phyloP scores from a whole-genome alignment of 2,113 vertebrate genomes.

The Rhea americana region DNA sequence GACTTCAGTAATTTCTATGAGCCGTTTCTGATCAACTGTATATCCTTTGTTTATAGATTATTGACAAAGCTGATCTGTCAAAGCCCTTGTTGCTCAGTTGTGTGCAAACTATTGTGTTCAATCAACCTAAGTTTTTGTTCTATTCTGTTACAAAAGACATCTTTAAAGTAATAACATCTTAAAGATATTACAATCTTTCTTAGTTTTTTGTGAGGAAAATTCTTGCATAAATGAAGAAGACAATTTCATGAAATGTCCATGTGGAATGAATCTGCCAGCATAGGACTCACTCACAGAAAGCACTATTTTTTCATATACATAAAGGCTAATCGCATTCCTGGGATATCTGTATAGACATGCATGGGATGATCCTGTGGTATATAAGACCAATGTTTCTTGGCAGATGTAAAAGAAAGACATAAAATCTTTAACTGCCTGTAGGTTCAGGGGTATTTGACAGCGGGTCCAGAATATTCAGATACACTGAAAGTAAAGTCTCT shows the following conservation, averaged over 20 bases:
- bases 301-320: not conserved
- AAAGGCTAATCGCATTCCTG: not conserved
- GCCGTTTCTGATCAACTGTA: not conserved
- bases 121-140: not conserved
- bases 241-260: not conserved
- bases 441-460: not conserved
- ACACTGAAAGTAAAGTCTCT: not conserved
- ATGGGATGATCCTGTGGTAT: not conserved
- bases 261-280: not conserved
- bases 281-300: not conserved
- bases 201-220: fast-evolving
- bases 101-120: not conserved
- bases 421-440: not conserved
- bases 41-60: not conserved
- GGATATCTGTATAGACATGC: not conserved
- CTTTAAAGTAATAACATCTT: not conserved
- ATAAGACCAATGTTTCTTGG: not conserved
- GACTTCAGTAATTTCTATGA: not conserved
- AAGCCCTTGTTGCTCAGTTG: not conserved
- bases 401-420: not conserved
- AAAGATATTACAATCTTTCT: not conserved
- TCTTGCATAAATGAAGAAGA: not conserved
- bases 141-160: not conserved
- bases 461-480: not conserved
- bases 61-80: not conserved